Evolutionary conservation across 2,797 vertebrate species (phyloP), one percentile per base, ranked within the genome.

Genomic region (Sphenopsis melanotis): DNA sequence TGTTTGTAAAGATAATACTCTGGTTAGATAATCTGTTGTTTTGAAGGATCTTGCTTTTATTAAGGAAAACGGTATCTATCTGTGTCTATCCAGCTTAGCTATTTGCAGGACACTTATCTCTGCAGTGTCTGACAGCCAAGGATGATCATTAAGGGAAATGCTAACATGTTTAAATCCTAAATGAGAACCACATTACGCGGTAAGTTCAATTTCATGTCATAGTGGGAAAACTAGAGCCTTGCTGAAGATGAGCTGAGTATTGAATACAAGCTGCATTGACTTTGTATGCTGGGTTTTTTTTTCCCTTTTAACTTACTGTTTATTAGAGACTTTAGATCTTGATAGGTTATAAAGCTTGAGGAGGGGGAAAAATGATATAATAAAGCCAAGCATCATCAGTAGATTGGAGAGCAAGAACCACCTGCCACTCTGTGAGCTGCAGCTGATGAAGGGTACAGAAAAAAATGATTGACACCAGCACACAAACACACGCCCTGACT

Each of bases 401-500:
- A 95, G 90, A 96, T 56, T 74, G 75, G 65, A 87, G 84, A 91
- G 69, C 69, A 82, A 95, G 89, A 88, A 44, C 70, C 74, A 89
- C 87, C 87, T 96, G 94, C 76, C 69, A 82, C 69, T 77, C 80
- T 6, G n/a, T n/a, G 87, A 93, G 84, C 60, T 81, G 82, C 68
- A 81, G 87, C 19, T 1, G 70, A 79, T 34, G 70, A 94, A 95
- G 61, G 78, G 77, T 88, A 90, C 59, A 72, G 75, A 94, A 93
- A 88, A 66, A 89, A 95, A 93, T 94, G 97, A 96, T 76, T 97
- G 97, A 96, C 96, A 95, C 27, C 30, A 5, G 74, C 65, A 46
- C 59, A 91, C 89, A 95, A 96, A 97, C 94, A 95, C 83, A 87
- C 6, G 7, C 91, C 91, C 92, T 37, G 96, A 96, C 92, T 93